Percentiles rank a stretch among this genome's conserved stretches.
phyloP scores from a whole-genome alignment of 2,888 invertebrate genomes.

The Norana najaformis region DNA sequence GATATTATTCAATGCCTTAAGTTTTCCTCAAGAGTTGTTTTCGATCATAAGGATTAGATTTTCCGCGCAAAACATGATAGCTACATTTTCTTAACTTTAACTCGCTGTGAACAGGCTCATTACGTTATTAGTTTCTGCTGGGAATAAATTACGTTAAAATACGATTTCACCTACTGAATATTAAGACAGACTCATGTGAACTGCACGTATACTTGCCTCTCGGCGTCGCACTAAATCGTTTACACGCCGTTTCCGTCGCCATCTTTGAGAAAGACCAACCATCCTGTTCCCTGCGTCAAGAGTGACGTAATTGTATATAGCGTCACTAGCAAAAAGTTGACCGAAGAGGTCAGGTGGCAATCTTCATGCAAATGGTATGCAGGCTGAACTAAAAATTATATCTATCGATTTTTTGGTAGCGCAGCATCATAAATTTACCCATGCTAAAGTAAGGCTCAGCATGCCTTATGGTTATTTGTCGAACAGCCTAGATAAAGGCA shows the following conservation, averaged over 20 bases:
- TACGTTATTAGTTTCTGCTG: background rate
- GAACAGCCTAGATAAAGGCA: background rate
- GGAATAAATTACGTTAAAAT: background rate
- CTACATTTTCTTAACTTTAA: too few species aligned
- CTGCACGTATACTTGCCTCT: background rate
- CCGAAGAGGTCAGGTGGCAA: background rate
- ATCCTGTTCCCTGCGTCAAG: background rate
- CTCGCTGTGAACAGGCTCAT: too few species aligned
- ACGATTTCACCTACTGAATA: slow-evolving; percentile 1
- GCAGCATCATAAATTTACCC: background rate
- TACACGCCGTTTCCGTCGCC: background rate
- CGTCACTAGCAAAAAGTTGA: background rate
- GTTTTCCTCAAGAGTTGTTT: too few species aligned
- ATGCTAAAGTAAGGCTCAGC: background rate
- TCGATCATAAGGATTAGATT: too few species aligned
- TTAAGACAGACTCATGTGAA: background rate
- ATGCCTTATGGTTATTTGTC: background rate
- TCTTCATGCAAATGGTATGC: background rate
- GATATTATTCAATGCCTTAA: too few species aligned
- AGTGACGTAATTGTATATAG: background rate
- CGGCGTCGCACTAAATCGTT: background rate
- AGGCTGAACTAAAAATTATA: background rate
- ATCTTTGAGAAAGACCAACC: background rate
- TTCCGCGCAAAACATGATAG: too few species aligned
- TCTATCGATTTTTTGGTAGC: too few species aligned